Conservation (phyloP, 2,797 vertebrate species). For the Platyrinchus mystaceus region DNA sequence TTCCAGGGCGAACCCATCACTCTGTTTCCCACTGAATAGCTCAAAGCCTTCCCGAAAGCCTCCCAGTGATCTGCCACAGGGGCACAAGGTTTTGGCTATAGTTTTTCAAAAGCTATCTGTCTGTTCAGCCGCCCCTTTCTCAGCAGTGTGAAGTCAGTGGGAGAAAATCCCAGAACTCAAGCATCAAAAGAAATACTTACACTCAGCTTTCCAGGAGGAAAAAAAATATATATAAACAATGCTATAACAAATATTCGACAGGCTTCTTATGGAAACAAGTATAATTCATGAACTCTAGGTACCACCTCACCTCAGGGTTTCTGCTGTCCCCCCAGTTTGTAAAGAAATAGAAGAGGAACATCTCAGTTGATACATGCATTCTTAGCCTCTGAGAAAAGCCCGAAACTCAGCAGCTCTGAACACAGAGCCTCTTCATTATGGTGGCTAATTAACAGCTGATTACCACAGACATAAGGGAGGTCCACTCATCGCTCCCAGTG, state of each 20-base stretch:
- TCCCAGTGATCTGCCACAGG: neutral
- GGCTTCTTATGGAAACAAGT: neutral
- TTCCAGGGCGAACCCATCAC: neutral
- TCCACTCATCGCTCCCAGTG: neutral
- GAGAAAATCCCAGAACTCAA: neutral
- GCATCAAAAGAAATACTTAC: neutral
- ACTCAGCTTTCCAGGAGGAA: neutral
- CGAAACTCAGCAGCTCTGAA: neutral
- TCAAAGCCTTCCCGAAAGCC: conserved; percentile 20
- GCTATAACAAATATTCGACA: neutral
- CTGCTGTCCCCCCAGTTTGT: neutral
- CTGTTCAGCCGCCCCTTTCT: neutral
- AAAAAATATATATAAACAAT: neutral
- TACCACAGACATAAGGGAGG: neutral
- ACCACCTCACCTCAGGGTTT: neutral
- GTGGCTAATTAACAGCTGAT: neutral
- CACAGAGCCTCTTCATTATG: neutral
- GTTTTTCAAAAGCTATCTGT: neutral
- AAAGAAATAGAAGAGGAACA: neutral
- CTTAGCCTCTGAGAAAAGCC: neutral
- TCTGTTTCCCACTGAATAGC: conserved; percentile 17
- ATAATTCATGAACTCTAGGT: neutral
- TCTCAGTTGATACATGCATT: accelerated
- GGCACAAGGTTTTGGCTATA: neutral
- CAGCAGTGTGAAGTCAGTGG: neutral